phyloP scores from a whole-genome alignment of 1,140 invertebrate genomes.

The Ylistrum balloti region DNA sequence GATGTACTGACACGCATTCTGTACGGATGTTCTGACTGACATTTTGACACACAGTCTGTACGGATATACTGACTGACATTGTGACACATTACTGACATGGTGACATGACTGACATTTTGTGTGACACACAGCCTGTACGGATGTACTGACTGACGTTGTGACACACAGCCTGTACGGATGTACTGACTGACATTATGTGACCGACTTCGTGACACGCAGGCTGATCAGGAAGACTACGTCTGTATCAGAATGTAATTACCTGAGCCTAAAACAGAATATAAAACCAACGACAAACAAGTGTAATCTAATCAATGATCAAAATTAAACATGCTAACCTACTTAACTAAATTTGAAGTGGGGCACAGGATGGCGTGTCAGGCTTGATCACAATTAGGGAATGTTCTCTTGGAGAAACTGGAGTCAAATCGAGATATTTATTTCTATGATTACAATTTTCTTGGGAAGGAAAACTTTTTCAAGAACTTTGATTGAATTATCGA shows the following conservation, averaged over 20 bases:
- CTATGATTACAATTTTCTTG: background rate
- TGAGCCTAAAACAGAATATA: background rate
- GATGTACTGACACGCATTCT: too few relatives aligned
- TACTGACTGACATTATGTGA: too few relatives aligned
- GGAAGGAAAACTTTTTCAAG: background rate
- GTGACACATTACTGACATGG: too few relatives aligned
- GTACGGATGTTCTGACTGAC: too few relatives aligned
- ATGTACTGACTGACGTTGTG: too few relatives aligned
- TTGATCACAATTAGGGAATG: background rate
- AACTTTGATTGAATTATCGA: constrained; percentile 7
- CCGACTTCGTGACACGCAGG: too few relatives aligned
- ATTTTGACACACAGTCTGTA: too few relatives aligned
- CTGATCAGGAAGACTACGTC: too few relatives aligned
- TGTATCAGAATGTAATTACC: background rate
- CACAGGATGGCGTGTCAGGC: background rate
- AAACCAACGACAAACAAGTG: background rate
- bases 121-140: too few relatives aligned
- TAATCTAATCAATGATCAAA: background rate
- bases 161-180: too few relatives aligned
- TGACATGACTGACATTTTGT: too few relatives aligned
- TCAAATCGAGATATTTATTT: constrained; percentile 18
- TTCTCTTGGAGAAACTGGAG: background rate
- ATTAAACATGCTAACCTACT: background rate
- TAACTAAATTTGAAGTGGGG: background rate
- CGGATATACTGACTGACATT: too few relatives aligned